Percentiles rank a stretch among this genome's conserved stretches.
Conservation (phyloP, 2,888 invertebrate species). For the Harpagoxenus sublaevis region DNA sequence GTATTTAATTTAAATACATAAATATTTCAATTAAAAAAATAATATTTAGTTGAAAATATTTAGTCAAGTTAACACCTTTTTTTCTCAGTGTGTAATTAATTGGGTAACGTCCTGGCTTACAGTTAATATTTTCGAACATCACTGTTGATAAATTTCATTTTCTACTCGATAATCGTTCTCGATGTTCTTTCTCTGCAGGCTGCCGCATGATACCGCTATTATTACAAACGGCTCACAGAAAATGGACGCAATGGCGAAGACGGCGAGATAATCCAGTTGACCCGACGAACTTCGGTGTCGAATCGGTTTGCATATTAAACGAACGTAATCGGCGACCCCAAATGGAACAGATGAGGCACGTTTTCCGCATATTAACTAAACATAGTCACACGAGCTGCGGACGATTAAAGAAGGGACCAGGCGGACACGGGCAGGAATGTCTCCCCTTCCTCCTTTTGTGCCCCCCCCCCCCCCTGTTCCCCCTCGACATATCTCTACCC, state of each 20-base stretch:
- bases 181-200: neutral
- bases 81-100: neutral
- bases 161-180: constrained; percentile 6
- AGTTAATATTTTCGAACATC: neutral
- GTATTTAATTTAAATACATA: too few relatives aligned
- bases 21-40: too few relatives aligned
- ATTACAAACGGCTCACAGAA: neutral
- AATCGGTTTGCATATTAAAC: constrained; percentile 76
- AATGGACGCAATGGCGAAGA: constrained; percentile 23
- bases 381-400: constrained; percentile 58
- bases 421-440: neutral
- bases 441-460: neutral
- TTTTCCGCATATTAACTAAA: constrained; percentile 72
- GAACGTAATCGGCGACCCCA: constrained; percentile 64
- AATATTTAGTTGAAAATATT: too few relatives aligned
- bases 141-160: constrained; percentile 2
- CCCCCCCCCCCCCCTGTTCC: neutral
- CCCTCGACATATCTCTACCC: neutral
- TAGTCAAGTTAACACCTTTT: too few relatives aligned
- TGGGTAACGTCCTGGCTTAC: neutral
- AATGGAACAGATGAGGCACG: constrained; percentile 70
- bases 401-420: constrained; percentile 24
- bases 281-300: constrained; percentile 58
- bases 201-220: constrained; percentile 7
- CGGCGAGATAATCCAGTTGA: constrained; percentile 66